These are phyloP conservation scores for Zophobas morio DNA, from an alignment of 1,140 invertebrate species.

Conservation along the genomic window DNA sequence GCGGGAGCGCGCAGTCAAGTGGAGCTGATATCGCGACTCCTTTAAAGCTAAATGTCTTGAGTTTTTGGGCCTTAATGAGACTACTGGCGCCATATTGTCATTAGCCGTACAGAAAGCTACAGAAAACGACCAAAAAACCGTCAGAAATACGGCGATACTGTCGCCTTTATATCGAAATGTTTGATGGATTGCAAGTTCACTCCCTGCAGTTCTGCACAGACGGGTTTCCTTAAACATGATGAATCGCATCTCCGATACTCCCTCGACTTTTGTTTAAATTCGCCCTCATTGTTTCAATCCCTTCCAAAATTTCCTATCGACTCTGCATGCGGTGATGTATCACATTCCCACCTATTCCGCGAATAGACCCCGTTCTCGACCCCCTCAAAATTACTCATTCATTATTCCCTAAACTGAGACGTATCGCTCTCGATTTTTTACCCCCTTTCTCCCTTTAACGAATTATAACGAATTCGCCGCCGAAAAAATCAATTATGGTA, in stretches of 20 bases:
- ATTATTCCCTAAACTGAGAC: conserved; percentile 46
- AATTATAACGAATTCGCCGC: background rate
- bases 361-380: conserved; percentile 38
- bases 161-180: conserved; percentile 50
- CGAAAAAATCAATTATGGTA: conserved; percentile 27
- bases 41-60: conserved; percentile 53
- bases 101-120: conserved; percentile 48
- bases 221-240: conserved; percentile 49
- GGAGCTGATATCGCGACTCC: conserved; percentile 49
- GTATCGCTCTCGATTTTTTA: conserved; percentile 44
- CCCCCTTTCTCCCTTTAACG: conserved; percentile 14
- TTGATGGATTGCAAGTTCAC: conserved; percentile 49
- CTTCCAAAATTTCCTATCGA: conserved; percentile 42
- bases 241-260: conserved; percentile 47
- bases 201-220: conserved; percentile 48
- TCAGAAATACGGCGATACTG: conserved; percentile 47
- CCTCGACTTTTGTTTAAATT: conserved; percentile 50
- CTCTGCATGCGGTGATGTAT: conserved; percentile 46
- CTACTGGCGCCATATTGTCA: conserved; percentile 51
- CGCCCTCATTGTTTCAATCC: conserved; percentile 45
- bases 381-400: conserved; percentile 41
- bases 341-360: conserved; percentile 44
- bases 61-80: conserved; percentile 51
- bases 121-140: conserved; percentile 46
- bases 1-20: conserved; percentile 47